Evolutionary conservation across 1,140 invertebrate genomes (phyloP).

Genomic region (Aphaenogaster ashmeadi): DNA sequence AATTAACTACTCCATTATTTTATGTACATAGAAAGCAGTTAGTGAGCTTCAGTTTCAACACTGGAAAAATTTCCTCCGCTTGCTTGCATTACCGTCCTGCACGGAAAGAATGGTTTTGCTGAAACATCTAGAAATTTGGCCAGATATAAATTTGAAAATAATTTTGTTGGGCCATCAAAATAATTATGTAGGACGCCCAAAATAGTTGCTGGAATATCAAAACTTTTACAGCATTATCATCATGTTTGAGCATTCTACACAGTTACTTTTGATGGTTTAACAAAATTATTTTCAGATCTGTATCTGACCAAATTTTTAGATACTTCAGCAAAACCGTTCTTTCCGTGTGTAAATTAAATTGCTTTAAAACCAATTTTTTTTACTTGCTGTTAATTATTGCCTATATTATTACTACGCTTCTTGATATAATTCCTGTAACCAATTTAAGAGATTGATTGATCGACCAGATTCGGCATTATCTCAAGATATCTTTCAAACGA

Average conservation of each 20-base stretch:
- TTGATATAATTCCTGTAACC: neutral
- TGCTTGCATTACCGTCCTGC: neutral
- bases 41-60: neutral
- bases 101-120: no score
- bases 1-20: constrained; percentile 36
- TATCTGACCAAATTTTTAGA: no score
- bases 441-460: neutral
- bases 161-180: no score
- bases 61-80: neutral
- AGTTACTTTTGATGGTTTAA: no score
- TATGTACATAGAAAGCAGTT: neutral
- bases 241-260: no score
- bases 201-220: no score
- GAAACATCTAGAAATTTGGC: no score
- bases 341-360: neutral
- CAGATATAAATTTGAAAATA: no score
- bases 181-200: no score
- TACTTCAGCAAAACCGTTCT: no score
- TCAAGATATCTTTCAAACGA: constrained; percentile 7
- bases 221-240: no score
- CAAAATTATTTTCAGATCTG: no score
- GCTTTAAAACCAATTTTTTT: neutral
- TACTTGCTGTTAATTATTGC: neutral
- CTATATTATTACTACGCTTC: neutral
- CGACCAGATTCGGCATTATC: neutral